phyloP scores from a whole-genome alignment of 2,888 invertebrate species.

The Nineta flava region DNA sequence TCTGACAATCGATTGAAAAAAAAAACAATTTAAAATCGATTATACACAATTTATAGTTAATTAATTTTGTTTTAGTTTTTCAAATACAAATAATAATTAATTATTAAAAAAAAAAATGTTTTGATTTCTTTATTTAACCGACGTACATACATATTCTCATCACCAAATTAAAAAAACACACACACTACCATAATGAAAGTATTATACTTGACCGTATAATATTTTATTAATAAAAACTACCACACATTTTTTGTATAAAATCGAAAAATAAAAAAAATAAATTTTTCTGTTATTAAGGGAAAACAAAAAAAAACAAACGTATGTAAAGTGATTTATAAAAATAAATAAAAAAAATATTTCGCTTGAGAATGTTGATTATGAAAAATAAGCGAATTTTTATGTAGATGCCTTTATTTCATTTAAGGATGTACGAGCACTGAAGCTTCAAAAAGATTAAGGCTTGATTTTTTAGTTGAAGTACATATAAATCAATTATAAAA shows the following conservation, averaged over 20 bases:
- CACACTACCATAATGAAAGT: too few relatives aligned
- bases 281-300: neutral
- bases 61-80: neutral
- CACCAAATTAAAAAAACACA: too few relatives aligned
- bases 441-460: too few relatives aligned
- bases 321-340: slow-evolving; percentile 21
- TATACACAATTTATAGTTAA: neutral
- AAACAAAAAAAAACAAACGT: slow-evolving; percentile 3
- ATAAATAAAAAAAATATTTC: slow-evolving; percentile 19
- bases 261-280: neutral
- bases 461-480: too few relatives aligned
- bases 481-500: too few relatives aligned
- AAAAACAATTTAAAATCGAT: neutral
- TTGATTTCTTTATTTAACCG: too few relatives aligned
- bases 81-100: too few relatives aligned
- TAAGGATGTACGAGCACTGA: too few relatives aligned
- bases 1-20: neutral
- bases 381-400: neutral
- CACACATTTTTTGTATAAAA: neutral
- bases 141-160: too few relatives aligned
- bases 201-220: too few relatives aligned
- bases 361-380: slow-evolving; percentile 14
- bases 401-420: neutral
- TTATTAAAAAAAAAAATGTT: too few relatives aligned
- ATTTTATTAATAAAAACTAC: too few relatives aligned